Evolutionary conservation across 2,113 vertebrate species (phyloP), one percentile per base, ranked within the genome.

Genomic region (Cochlearius cochlearius): DNA sequence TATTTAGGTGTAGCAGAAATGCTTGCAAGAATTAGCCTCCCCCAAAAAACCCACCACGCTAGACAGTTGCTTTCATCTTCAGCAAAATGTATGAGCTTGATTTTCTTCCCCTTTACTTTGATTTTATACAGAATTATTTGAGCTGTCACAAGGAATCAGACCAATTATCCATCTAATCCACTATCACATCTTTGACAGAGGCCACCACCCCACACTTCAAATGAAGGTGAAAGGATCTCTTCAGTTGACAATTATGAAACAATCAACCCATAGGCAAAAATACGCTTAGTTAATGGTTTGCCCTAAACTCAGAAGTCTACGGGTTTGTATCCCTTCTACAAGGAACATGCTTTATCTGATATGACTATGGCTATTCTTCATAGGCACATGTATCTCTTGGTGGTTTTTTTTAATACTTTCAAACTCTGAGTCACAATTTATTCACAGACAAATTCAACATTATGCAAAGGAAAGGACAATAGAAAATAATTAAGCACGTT

Each of bases 141-240:
- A 96, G 50, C 85, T 96, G 91, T 89, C 96, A 79, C 49, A 60
- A 64, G 41, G 60, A 94, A 94, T 97, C 80, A 96, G 69, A 94
- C 38, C 89, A 89, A 78, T 82, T 82, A 81, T 73, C 73, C 23
- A 16, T 95, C 77, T 94, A 92, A 92, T 66, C 30, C 60, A 89
- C 52, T 81, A 68, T 41, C 45, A 41, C n/a, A 27, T 91, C 69
- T 96, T 78, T 94, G 94, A 94, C 94, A 96, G 92, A 82, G 92
- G 97, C 69, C 92, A 94, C 64, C 66, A 92, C 69, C 95, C 45
- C 73, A 82, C 32, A 66, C 53, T 96, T 95, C 88, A 92, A 62
- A 91, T 8, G 73, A 89, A 86, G 91, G 86, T 89, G 80, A 94
- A 95, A 80, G 39, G 66, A 95, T 90, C 60, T 72, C 73, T 69